Evolutionary conservation across 2,888 invertebrate genomes (phyloP), one percentile per base, ranked within the genome.

Genomic region (Monoplex corrugatus): DNA sequence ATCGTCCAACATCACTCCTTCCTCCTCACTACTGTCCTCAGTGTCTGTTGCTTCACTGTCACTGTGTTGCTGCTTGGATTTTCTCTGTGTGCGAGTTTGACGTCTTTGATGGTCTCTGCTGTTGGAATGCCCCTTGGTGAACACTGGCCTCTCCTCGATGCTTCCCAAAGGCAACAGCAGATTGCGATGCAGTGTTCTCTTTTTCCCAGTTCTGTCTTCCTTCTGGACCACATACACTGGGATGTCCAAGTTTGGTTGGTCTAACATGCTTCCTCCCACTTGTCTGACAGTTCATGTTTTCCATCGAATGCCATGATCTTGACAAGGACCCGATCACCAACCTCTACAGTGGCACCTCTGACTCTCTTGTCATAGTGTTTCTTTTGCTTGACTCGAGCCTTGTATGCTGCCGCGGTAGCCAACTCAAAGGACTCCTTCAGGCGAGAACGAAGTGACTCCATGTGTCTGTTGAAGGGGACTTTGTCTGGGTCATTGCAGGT

Each of bases 201-300:
- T 84, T 23, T 44, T 44, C 43, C 88, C 84, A 23, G 84, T 40
- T 28, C 40, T 68, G 32, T 40, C 43, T 38, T 88, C 75, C 68
- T 50, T 84, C 38, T 68, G n/a, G n/a, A n/a, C n/a, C n/a, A n/a
- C n/a, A n/a, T 75, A 89, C 23, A 89, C 85, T 28, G 89, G 89
- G 63, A 89, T 78, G 50, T 44, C 85, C 19, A n/a, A 32, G 57
- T 80, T 86, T 1, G 89, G 78, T 50, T 89, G 45, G 13, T 45
- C 32, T 13, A 89, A 2, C 13, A 86, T 23, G 38, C 83, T 32
- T 88, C 84, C 43, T 88, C 84, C 83, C 83, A 88, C 44, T 83
- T 83, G 68, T 88, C 84, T 32, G 85, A 68, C 5, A 72, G 5
- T 32, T 88, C 85, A 35, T 75, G 88, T 44, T 84, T 88, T 16